Evolutionary conservation across 2,113 vertebrate genomes (phyloP).

Genomic region (Litocranius walleri): DNA sequence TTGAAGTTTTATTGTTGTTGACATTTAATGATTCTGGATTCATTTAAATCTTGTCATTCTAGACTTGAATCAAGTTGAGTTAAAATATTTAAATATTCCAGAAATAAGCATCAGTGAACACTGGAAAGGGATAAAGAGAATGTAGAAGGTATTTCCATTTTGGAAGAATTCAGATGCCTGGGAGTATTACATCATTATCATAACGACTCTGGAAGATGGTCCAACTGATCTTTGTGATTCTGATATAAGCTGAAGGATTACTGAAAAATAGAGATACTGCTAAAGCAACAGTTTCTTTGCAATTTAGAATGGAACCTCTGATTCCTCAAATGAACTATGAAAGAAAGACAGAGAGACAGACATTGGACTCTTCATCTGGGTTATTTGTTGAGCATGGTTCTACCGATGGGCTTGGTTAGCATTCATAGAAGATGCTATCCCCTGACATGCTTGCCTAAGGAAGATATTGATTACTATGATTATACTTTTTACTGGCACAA

Average conservation of each 20-base stretch:
- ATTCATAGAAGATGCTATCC: background rate
- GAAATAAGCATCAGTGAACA: background rate
- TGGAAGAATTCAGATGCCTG: background rate
- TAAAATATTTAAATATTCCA: constrained; percentile 26
- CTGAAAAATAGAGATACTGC: background rate
- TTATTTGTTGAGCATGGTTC: background rate
- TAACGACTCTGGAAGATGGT: background rate
- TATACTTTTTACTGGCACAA: background rate
- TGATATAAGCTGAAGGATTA: background rate
- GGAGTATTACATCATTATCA: background rate
- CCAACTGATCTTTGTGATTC: background rate
- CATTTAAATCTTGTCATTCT: background rate
- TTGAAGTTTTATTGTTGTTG: background rate
- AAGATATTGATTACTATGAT: background rate
- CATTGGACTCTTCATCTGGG: background rate
- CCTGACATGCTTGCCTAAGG: background rate
- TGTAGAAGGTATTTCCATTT: background rate
- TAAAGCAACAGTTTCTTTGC: background rate
- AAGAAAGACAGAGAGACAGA: background rate
- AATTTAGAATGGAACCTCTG: background rate
- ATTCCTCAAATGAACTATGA: background rate
- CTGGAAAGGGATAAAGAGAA: background rate
- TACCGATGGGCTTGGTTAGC: background rate
- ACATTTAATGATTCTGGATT: constrained; percentile 28
- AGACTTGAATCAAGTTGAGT: background rate